Conservation (phyloP, 2,113 vertebrate species). For the Elanus axillaris region DNA sequence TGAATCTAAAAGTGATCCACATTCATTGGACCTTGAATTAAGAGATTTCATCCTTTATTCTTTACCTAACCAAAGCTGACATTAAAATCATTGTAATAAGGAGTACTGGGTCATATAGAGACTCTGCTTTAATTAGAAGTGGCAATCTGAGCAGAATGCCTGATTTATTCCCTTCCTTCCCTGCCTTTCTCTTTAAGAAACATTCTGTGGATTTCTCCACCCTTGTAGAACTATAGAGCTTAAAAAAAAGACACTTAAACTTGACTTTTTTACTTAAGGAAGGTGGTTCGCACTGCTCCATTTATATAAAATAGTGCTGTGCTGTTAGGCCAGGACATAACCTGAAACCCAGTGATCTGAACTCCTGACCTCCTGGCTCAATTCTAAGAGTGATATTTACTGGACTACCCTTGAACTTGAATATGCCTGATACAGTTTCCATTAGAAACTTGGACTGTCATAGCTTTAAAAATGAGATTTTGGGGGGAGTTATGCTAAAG, state of each 20-base stretch:
- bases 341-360: neutral
- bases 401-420: neutral
- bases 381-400: neutral
- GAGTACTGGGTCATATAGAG: neutral
- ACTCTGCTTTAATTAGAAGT: neutral
- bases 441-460: neutral
- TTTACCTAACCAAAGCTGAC: neutral
- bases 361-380: neutral
- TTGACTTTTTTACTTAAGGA: neutral
- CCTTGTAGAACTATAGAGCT: neutral
- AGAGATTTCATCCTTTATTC: neutral
- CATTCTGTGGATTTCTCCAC: neutral
- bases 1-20: neutral
- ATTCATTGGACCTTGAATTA: neutral
- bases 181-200: neutral
- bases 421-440: neutral
- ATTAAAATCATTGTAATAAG: neutral
- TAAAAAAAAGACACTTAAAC: neutral
- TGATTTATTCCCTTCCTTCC: neutral
- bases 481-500: neutral
- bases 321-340: neutral
- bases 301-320: neutral
- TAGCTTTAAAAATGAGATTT: neutral
- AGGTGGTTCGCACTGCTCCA: neutral
- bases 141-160: neutral